Evolutionary conservation across 2,113 vertebrate species (phyloP).

Genomic region (Epinephelus moara): DNA sequence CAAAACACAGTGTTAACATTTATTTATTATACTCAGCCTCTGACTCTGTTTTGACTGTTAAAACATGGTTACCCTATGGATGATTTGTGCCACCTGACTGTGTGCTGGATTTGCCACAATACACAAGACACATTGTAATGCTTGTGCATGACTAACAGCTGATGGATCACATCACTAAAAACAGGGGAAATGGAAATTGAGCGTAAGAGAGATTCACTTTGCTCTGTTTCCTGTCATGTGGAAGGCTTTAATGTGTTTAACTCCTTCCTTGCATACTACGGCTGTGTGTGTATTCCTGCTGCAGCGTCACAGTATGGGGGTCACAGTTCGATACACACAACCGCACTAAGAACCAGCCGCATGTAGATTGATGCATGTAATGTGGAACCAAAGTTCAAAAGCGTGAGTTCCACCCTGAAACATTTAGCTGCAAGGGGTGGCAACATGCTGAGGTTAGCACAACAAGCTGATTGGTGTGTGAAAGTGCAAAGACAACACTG

Average conservation of each 20-base stretch:
- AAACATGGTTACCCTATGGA: slow-evolving; percentile 3
- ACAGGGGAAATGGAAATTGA: background rate
- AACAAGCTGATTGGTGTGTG: no score
- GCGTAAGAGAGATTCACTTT: background rate
- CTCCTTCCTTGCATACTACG: background rate
- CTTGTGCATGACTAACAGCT: background rate
- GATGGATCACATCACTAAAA: background rate
- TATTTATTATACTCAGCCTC: slow-evolving; percentile 30
- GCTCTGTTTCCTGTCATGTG: background rate
- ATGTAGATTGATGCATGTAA: no score
- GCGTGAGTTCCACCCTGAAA: no score
- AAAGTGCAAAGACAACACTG: no score
- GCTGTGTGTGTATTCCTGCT: no score
- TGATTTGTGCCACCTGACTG: slow-evolving; percentile 4
- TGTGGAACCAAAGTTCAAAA: no score
- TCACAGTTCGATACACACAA: no score
- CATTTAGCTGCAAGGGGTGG: no score
- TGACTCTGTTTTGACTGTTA: slow-evolving; percentile 13
- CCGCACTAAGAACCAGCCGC: no score
- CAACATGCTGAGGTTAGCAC: no score
- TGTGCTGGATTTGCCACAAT: slow-evolving; percentile 9
- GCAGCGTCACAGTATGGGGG: no score
- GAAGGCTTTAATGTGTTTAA: background rate
- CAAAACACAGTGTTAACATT: slow-evolving; percentile 32
- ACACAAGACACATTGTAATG: background rate